Conservation (phyloP, 2,888 invertebrate genomes). For the Aphelenchoides bicaudatus region DNA sequence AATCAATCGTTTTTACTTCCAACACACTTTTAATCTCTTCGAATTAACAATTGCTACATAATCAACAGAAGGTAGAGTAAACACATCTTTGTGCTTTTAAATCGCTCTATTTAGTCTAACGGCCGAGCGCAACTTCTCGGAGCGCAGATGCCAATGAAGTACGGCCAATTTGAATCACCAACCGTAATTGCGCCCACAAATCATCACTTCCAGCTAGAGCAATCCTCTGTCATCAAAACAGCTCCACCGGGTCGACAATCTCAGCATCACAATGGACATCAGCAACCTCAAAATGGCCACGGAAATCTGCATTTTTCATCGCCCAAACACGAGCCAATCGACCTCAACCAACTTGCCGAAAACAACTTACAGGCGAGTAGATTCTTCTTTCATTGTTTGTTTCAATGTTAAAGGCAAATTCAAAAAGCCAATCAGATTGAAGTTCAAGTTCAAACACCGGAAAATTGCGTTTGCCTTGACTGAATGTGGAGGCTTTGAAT, state of each 20-base stretch:
- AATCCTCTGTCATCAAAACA: conserved; percentile 58
- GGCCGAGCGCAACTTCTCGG: conserved; percentile 1
- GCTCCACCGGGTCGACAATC: conserved; percentile 53
- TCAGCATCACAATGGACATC: too few relatives aligned
- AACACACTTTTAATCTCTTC: too few relatives aligned
- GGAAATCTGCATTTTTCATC: too few relatives aligned
- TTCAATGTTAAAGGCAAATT: too few relatives aligned
- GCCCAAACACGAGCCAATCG: conserved; percentile 59
- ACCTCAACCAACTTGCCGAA: conserved; percentile 46
- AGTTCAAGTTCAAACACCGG: too few relatives aligned
- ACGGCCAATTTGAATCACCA: conserved; percentile 34
- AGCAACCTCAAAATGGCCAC: too few relatives aligned
- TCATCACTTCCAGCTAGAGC: conserved; percentile 40
- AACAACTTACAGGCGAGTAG: conserved; percentile 38
- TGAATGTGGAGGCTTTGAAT: neutral
- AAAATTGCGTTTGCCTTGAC: neutral
- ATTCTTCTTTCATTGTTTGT: neutral
- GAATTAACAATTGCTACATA: too few relatives aligned
- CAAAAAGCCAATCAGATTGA: too few relatives aligned
- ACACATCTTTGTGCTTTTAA: too few relatives aligned
- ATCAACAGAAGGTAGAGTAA: too few relatives aligned
- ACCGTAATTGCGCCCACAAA: conserved; percentile 35
- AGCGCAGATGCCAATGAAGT: conserved; percentile 26
- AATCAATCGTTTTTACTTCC: too few relatives aligned
- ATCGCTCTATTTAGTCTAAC: too few relatives aligned